Base-by-base conservation (phyloP, 2,888 invertebrate species). In the Diplolepis rosae region DNA sequence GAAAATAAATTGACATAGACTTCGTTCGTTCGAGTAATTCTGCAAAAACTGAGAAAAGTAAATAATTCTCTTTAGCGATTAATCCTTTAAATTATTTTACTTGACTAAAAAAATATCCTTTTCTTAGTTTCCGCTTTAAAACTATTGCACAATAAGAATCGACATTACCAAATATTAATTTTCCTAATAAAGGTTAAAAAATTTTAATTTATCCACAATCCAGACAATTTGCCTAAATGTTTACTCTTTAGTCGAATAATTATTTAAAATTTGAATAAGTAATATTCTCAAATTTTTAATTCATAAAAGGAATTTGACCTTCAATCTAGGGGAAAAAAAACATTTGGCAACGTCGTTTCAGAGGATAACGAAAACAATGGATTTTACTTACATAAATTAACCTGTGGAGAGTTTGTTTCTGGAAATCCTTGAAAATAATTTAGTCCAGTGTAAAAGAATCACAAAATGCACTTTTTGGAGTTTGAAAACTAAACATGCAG, bases 1-100 rank as follows among this genome's bases (percentile, higher is more conserved):
- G 3, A 5, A 3, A 45, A 22, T 48, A 24, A 35, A 39, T 61
- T 24, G n/a, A 61, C 35, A 27, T 61, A 13, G 32, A 56, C 61
- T 39, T 54, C 18, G 54, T 54, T 61, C 56, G 27, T 39, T 61
- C 61, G 39, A 61, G n/a, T 61, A 0, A 61, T 42, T 1, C 7
- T 7, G 7, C 35, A 39, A 39, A 27, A 39, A 39, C n/a, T 13
- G 28, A 30, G 7, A 52, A 52, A 30, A 52, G 13, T 13, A 42
- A 4, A 9, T n/a, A 13, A 5, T 42, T 42, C 13, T n/a, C n/a
- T 45, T 15, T 45, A 18, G 7, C 27, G 28, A 52, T 5, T 39
- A 39, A 39, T 39, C 39, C n/a, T n/a, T n/a, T n/a, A n/a, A n/a
- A n/a, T n/a, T n/a, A n/a, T n/a, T 15, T 42, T 0, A 42, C n/a